Base-by-base conservation (phyloP, 2,797 vertebrate species). In the Acanthopagrus latus region DNA sequence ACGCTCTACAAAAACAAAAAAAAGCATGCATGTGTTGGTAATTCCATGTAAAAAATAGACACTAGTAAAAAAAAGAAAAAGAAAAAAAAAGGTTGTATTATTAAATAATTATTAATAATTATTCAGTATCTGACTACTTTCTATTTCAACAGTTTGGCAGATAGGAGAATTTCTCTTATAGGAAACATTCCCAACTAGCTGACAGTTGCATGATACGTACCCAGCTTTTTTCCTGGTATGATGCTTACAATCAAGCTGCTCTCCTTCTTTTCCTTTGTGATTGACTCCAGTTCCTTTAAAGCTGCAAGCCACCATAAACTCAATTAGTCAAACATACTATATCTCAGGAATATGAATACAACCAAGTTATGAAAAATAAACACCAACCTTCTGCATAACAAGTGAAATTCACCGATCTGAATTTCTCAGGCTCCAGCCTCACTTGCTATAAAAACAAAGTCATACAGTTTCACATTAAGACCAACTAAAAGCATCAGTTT, bases 391-490 rank as follows among this genome's bases (percentile, higher is more conserved):
- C 43, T 54, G 48, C 3, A 50, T 89, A 94, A 52, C 47, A 43
- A 0, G 55, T 51, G 20, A 64, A 75, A 41, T 74, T 71, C 48
- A 93, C 41, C 0, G 60, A 76, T 21, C n/a, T 11, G 64, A 85
- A 89, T 9, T 82, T 33, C 17, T 18, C 18, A 0, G 84, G 72
- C 13, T 89, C 38, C 83, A 94, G 72, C 2, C 0, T 71, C 72
- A 94, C 66, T 88, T 84, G 69, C 93, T 94, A 71, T 9, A 82
- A 90, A 90, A 25, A 81, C 5, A 78, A 12, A 69, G 17, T 11
- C 65, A 63, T 9, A 54, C 0, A 48, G 11, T 47, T 78, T 56
- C 2, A 75, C 18, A 41, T 65, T 3, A 78, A 54, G 2, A 46
- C 1, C 3, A 33, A 62, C 17, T n/a, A 43, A 76, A 65, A 20